phyloP scores from a whole-genome alignment of 1,140 invertebrate species.

The Bilobella aurantiaca region DNA sequence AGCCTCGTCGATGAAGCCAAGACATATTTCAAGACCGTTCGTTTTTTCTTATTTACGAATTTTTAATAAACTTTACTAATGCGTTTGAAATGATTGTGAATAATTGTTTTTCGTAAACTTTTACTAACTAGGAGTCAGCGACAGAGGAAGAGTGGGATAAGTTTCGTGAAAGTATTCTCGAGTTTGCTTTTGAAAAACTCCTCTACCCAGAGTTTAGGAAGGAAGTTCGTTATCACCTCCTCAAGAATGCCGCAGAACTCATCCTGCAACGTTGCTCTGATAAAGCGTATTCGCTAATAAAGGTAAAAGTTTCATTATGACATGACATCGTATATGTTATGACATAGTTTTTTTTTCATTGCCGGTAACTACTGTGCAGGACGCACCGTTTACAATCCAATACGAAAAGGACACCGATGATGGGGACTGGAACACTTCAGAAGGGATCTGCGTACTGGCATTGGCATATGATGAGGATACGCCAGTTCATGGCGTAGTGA shows the following conservation, averaged over 20 bases:
- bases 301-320: constrained; percentile 41
- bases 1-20: constrained; percentile 84
- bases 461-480: constrained; percentile 44
- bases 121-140: constrained; percentile 58
- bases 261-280: constrained; percentile 71
- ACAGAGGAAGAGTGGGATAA: constrained; percentile 94
- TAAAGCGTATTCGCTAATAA: constrained; percentile 82
- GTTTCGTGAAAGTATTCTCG: constrained; percentile 71
- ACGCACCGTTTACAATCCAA: constrained; percentile 53
- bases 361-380: constrained; percentile 54
- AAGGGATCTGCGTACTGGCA: constrained; percentile 65
- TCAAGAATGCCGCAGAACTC: constrained; percentile 79
- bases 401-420: constrained; percentile 58
- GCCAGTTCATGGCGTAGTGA: neutral
- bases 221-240: constrained; percentile 68
- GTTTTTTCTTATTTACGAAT: no score
- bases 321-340: neutral
- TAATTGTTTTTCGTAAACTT: constrained; percentile 1
- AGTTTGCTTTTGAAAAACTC: constrained; percentile 74
- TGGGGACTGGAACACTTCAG: constrained; percentile 77
- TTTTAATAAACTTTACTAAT: no score
- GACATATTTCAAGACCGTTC: constrained; percentile 68
- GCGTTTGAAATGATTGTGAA: no score
- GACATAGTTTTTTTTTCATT: neutral
- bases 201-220: constrained; percentile 80